phyloP scores from a whole-genome alignment of 2,797 vertebrate genomes.

The Eurystomus glaucurus region DNA sequence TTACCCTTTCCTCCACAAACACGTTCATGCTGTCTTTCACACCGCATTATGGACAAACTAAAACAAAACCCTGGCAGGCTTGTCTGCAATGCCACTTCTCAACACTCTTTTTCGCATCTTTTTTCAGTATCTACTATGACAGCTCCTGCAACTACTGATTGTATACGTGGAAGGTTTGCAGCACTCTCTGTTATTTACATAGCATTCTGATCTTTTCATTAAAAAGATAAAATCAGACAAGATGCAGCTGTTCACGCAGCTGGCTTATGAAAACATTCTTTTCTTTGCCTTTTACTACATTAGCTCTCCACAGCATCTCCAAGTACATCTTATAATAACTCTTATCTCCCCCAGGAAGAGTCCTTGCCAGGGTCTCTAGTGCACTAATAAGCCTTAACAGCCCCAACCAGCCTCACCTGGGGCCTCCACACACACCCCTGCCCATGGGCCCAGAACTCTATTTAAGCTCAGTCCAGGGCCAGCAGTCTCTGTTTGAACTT shows the following conservation, averaged over 20 bases:
- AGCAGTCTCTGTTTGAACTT: rapidly evolving
- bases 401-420: neutral
- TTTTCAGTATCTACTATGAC: neutral
- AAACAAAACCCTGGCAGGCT: slow-evolving; percentile 32
- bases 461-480: neutral
- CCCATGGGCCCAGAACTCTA: neutral
- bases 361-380: neutral
- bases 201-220: slow-evolving; percentile 1
- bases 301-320: neutral
- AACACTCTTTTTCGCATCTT: neutral
- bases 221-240: slow-evolving; percentile 35
- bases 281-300: neutral
- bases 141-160: neutral
- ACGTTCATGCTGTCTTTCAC: neutral
- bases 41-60: neutral
- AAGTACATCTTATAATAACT: neutral
- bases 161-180: neutral
- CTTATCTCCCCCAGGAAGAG: neutral
- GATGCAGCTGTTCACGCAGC: slow-evolving; percentile 50
- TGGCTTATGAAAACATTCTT: neutral
- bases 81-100: neutral
- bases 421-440: neutral
- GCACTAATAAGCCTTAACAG: neutral
- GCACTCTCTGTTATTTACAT: neutral
- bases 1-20: neutral